Evolutionary conservation across 2,113 vertebrate genomes (phyloP).

Genomic region (Octodon degus): DNA sequence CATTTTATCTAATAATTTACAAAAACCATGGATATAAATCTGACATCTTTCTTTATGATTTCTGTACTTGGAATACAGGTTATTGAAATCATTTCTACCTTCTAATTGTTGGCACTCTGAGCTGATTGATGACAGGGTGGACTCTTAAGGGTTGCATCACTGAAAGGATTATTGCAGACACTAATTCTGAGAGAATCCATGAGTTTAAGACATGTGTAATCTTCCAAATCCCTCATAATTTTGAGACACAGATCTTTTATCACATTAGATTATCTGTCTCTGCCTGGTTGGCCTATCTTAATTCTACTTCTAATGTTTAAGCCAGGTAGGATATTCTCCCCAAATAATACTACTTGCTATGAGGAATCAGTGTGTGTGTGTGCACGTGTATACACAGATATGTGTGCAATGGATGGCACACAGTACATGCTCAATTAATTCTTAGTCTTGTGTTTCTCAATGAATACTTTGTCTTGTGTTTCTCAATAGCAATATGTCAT

Average conservation of each 20-base stretch:
- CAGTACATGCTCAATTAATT: background rate
- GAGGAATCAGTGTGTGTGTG: background rate
- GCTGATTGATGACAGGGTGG: background rate
- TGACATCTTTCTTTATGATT: background rate
- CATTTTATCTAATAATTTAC: background rate
- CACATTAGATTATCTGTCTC: background rate
- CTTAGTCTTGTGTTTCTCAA: background rate
- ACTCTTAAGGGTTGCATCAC: background rate
- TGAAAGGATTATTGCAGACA: background rate
- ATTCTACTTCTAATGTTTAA: background rate
- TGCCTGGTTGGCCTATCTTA: background rate
- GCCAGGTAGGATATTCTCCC: background rate
- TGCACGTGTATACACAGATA: background rate
- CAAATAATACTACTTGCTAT: background rate
- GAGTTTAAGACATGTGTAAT: background rate
- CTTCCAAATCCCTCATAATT: background rate
- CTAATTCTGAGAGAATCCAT: background rate
- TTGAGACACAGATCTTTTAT: background rate
- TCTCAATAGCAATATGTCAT: background rate
- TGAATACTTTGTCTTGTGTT: background rate
- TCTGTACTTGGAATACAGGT: background rate
- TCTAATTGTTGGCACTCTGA: background rate
- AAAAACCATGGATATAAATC: background rate
- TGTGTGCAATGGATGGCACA: background rate
- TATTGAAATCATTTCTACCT: background rate